Evolutionary conservation across 2,113 vertebrate species (phyloP).

Genomic region (Dasyurus viverrinus): DNA sequence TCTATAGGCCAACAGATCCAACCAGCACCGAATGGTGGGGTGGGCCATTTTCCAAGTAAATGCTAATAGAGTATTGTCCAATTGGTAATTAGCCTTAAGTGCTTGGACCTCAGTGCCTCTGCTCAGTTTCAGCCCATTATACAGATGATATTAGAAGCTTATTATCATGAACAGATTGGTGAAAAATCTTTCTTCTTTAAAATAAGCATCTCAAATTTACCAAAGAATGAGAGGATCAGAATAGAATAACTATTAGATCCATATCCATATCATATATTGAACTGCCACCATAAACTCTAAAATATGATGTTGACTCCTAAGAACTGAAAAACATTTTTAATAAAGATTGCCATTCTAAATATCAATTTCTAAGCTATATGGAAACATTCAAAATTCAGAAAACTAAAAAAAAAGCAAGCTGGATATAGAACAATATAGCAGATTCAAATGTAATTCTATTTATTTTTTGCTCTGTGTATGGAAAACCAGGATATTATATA

Average conservation of each 20-base stretch:
- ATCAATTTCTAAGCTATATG: neutral
- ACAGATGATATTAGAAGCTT: neutral
- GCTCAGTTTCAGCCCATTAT: too few species aligned
- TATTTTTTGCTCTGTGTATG: neutral
- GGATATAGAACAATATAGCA: neutral
- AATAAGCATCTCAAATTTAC: neutral
- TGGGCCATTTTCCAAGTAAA: too few species aligned
- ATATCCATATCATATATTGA: neutral
- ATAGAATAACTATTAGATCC: neutral
- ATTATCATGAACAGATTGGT: neutral
- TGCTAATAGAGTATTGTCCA: too few species aligned
- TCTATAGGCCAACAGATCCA: too few species aligned
- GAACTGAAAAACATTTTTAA: neutral
- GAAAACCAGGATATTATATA: constrained; percentile 52
- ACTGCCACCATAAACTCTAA: neutral
- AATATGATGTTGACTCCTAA: neutral
- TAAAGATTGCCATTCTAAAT: neutral
- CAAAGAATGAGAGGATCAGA: neutral
- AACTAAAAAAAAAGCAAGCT: neutral
- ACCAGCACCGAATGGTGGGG: too few species aligned
- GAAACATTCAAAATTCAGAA: neutral
- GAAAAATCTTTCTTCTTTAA: neutral
- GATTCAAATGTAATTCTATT: neutral
- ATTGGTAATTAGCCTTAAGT: too few species aligned
- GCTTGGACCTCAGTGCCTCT: too few species aligned